Evolutionary conservation across 1,140 invertebrate genomes (phyloP).

Genomic region (Dendroctonus valens): DNA sequence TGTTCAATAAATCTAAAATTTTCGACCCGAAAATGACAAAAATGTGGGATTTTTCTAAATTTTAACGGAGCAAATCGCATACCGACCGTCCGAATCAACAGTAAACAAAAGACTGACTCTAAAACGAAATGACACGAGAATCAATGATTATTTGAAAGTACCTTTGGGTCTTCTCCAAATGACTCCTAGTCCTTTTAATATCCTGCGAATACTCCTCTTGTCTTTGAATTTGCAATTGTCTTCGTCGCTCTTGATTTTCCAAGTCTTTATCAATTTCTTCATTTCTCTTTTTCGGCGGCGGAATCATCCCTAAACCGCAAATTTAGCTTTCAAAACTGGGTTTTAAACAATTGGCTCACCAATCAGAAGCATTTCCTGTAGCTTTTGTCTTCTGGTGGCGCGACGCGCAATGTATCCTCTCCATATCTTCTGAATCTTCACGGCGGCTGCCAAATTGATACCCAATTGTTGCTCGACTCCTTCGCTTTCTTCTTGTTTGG

Average conservation of each 20-base stretch:
- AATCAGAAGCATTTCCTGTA: conserved; percentile 84
- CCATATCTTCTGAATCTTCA: conserved; percentile 81
- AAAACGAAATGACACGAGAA: background rate
- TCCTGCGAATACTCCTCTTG: conserved; percentile 62
- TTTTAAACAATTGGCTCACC: conserved; percentile 51
- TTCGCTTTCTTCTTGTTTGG: conserved; percentile 15
- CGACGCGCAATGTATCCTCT: conserved; percentile 72
- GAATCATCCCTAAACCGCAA: conserved; percentile 53
- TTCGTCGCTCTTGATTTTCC: conserved; percentile 58
- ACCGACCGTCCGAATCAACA: background rate
- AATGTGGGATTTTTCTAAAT: too few relatives aligned
- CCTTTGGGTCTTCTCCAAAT: conserved; percentile 61
- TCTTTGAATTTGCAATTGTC: conserved; percentile 56
- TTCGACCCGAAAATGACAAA: background rate
- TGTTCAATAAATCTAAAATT: background rate
- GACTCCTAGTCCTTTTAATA: conserved; percentile 57
- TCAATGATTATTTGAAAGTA: background rate
- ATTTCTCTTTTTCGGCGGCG: conserved; percentile 54
- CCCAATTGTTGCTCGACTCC: conserved; percentile 52
- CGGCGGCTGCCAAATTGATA: conserved; percentile 61
- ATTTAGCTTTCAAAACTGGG: background rate
- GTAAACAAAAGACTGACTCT: conserved; percentile 1
- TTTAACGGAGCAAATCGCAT: too few relatives aligned
- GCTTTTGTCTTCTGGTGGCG: conserved; percentile 66
- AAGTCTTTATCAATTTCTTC: conserved; percentile 51